Evolutionary conservation across 2,888 invertebrate species (phyloP).

Genomic region (Ethmia dodecea): DNA sequence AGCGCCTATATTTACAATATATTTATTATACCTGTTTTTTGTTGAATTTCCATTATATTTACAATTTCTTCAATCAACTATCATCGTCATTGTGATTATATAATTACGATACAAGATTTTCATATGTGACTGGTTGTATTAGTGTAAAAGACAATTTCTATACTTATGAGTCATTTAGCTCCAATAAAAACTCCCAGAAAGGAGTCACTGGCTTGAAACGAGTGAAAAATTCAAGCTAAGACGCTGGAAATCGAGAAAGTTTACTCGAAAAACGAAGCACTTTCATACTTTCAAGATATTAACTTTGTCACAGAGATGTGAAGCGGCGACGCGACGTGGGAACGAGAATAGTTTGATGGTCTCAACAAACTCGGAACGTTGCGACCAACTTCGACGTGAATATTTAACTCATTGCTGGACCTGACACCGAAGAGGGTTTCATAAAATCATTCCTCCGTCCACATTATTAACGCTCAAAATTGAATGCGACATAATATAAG

Average conservation of each 20-base stretch:
- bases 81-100: too few species aligned
- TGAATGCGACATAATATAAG: constrained; percentile 34
- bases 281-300: constrained; percentile 40
- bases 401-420: constrained; percentile 19
- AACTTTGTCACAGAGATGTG: constrained; percentile 36
- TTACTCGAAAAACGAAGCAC: constrained; percentile 48
- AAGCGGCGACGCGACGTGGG: constrained; percentile 40
- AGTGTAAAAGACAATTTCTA: too few species aligned
- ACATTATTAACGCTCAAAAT: constrained; percentile 45
- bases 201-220: constrained; percentile 29
- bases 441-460: constrained; percentile 30
- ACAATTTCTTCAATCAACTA: too few species aligned
- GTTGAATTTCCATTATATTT: too few species aligned
- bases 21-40: too few species aligned
- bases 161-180: constrained; percentile 58
- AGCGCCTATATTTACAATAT: constrained; percentile 6
- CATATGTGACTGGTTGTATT: too few species aligned
- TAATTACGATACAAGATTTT: too few species aligned
- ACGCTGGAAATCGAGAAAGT: constrained; percentile 43
- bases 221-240: constrained; percentile 40
- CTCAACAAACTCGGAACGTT: constrained; percentile 45
- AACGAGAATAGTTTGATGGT: constrained; percentile 48
- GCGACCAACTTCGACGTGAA: constrained; percentile 31
- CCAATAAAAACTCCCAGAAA: constrained; percentile 49
- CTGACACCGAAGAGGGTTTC: constrained; percentile 5